A percentile compares a stretch with the other conserved stretches of the same genome.
These are phyloP conservation scores for Fregetta grallaria DNA, from an alignment of 2,113 vertebrate species.

Conservation along the genomic window DNA sequence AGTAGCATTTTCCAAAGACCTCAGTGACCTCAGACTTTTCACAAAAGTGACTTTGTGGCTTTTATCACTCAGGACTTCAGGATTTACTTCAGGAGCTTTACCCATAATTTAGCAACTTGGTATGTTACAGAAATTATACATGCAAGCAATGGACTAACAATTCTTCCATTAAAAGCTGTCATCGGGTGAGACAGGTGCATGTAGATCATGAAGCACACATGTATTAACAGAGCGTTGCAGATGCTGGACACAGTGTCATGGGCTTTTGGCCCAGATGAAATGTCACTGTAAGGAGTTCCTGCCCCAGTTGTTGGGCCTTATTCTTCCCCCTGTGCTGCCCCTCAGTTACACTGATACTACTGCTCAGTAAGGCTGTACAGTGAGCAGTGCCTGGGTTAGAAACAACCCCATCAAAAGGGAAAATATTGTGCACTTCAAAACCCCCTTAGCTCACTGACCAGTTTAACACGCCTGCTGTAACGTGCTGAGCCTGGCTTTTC, in stretches of 20 bases:
- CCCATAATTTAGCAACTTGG: background rate
- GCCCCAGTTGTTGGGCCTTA: background rate
- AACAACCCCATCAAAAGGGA: background rate
- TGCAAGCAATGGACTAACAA: background rate
- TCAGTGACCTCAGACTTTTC: background rate
- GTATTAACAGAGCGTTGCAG: background rate
- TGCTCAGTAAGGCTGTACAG: background rate
- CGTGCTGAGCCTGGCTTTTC: background rate
- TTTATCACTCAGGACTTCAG: background rate
- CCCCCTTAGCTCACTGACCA: background rate
- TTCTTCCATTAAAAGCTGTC: background rate
- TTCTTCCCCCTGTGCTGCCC: background rate
- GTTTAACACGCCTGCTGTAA: background rate
- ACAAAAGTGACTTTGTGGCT: background rate
- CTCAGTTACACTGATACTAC: background rate
- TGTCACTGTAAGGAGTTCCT: background rate
- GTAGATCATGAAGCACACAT: accelerated
- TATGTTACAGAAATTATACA: accelerated
- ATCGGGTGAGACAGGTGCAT: background rate
- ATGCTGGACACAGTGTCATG: background rate
- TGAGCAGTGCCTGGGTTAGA: background rate
- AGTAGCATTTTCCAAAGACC: background rate
- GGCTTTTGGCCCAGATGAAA: background rate
- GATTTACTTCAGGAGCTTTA: background rate
- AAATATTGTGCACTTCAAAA: background rate